These are phyloP conservation scores for Delichon dasypus DNA, from an alignment of 2,797 vertebrate genomes.

Conservation along the genomic window DNA sequence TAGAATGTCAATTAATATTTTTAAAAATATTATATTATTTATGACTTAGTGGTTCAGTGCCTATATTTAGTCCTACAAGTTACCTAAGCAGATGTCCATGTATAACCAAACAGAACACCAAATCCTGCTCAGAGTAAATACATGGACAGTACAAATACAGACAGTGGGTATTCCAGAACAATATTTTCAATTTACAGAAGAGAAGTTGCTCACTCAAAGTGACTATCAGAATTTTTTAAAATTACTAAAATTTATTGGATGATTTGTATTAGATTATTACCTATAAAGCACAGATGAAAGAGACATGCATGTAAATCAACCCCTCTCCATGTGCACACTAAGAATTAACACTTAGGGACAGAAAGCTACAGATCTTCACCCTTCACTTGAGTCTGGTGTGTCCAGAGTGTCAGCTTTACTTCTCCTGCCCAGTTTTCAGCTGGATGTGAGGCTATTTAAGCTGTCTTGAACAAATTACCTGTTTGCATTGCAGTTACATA, in stretches of 20 bases:
- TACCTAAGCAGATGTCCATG: not conserved
- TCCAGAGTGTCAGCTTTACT: not conserved
- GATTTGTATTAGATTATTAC: not conserved
- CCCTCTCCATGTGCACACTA: not conserved
- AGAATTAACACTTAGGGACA: not conserved
- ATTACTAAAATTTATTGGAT: not conserved
- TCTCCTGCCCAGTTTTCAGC: not conserved
- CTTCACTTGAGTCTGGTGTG: not conserved
- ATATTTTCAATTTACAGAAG: not conserved
- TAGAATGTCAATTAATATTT: not conserved
- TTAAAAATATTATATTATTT: fast-evolving
- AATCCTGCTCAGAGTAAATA: not conserved
- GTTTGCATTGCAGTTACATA: not conserved
- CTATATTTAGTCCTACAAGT: not conserved
- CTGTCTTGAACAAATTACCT: not conserved
- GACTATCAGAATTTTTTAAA: not conserved
- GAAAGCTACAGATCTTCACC: not conserved
- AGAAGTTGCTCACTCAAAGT: not conserved
- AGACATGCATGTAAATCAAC: not conserved
- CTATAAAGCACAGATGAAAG: not conserved
- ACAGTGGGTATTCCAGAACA: not conserved
- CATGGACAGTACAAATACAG: not conserved
- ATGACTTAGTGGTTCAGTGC: not conserved
- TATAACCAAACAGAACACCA: not conserved
- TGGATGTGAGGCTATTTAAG: not conserved